phyloP scores from a whole-genome alignment of 2,888 invertebrate genomes.

The Callinectes sapidus region DNA sequence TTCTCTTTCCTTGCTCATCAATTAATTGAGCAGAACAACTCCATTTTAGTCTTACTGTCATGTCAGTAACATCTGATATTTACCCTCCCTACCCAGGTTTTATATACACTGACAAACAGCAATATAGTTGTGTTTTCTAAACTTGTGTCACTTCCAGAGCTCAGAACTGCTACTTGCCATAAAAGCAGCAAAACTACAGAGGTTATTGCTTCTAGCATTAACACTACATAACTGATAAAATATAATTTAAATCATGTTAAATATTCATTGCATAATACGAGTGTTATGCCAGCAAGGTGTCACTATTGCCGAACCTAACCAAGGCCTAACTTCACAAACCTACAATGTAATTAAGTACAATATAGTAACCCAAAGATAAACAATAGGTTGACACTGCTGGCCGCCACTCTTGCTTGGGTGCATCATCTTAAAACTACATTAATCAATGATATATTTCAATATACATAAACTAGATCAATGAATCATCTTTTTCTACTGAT shows the following conservation, averaged over 20 bases:
- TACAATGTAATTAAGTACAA: slow-evolving; percentile 62
- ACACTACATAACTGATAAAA: slow-evolving; percentile 67
- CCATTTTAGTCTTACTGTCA: background rate
- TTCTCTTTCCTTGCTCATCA: background rate
- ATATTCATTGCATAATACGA: slow-evolving; percentile 69
- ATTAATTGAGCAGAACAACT: slow-evolving; percentile 20
- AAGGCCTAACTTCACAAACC: slow-evolving; percentile 38
- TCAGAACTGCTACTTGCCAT: slow-evolving; percentile 64
- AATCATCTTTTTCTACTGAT: slow-evolving; percentile 56
- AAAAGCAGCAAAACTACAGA: slow-evolving; percentile 68
- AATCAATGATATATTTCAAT: slow-evolving; percentile 66
- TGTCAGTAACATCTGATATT: slow-evolving; percentile 28
- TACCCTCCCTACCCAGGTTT: slow-evolving; percentile 29
- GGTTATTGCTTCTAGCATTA: slow-evolving; percentile 70
- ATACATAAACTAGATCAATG: slow-evolving; percentile 68
- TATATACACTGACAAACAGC: slow-evolving; percentile 53
- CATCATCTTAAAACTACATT: slow-evolving; percentile 67
- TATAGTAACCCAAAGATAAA: slow-evolving; percentile 36
- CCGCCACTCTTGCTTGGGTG: slow-evolving; percentile 63
- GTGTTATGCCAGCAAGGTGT: slow-evolving; percentile 59
- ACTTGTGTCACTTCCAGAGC: slow-evolving; percentile 61
- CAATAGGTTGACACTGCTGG: slow-evolving; percentile 64
- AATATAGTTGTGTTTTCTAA: slow-evolving; percentile 65
- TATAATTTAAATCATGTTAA: slow-evolving; percentile 58
- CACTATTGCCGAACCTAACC: slow-evolving; percentile 54